Evolutionary conservation across 2,888 invertebrate species (phyloP).

Genomic region (Stegana nigrithorax): DNA sequence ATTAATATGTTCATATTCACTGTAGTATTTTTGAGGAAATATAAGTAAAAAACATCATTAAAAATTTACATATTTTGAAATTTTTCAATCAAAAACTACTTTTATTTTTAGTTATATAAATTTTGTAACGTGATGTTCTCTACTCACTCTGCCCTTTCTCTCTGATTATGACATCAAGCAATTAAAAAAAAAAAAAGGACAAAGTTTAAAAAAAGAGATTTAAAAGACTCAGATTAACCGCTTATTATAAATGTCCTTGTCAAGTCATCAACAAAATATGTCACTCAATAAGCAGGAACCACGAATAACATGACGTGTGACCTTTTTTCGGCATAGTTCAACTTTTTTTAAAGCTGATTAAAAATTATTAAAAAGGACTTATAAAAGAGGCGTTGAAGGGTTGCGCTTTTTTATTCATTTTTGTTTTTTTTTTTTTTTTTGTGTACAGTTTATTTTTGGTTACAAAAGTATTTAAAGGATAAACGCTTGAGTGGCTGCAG

Average conservation of each 20-base stretch:
- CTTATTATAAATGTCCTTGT: no score
- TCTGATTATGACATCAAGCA: not conserved
- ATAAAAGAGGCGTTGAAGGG: not conserved
- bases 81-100: no score
- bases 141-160: no score
- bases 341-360: conserved; percentile 9
- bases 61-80: no score
- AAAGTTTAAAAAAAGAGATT: not conserved
- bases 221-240: not conserved
- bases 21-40: no score
- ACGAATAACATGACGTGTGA: not conserved
- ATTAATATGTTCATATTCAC: no score
- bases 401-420: not conserved
- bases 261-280: not conserved
- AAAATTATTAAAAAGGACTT: conserved; percentile 7
- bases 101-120: no score
- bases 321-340: not conserved
- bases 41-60: no score
- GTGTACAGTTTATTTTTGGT: no score
- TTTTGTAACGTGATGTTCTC: no score
- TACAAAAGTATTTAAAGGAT: conserved; percentile 1
- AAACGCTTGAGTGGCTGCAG: conserved; percentile 4
- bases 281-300: not conserved
- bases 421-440: not conserved
- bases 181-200: not conserved